A percentile compares a stretch with the other conserved stretches of the same genome.
phyloP scores from a whole-genome alignment of 1,140 invertebrate genomes.

The Drosophila aff. region DNA sequence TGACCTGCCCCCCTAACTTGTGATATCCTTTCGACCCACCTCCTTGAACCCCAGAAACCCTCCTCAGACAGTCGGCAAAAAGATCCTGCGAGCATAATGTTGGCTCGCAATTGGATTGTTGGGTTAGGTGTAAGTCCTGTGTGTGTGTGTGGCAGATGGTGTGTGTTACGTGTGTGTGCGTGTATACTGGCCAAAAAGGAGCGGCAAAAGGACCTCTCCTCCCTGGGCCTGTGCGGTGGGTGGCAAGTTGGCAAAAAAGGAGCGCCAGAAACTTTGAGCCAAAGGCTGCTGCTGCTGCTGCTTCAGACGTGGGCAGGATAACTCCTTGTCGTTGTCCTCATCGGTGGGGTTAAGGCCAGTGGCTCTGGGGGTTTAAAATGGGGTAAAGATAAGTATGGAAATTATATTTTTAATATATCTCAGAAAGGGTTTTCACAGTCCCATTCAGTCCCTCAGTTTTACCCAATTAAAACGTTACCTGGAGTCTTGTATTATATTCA shows the following conservation, averaged over 20 bases:
- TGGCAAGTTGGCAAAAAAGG: conserved; percentile 42
- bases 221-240: conserved; percentile 12
- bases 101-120: conserved; percentile 78
- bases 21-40: not conserved
- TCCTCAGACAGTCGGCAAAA: conserved; percentile 10
- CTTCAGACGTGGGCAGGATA: conserved; percentile 41
- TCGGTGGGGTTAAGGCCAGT: not conserved
- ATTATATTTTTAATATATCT: not conserved
- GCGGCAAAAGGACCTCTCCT: conserved; percentile 4
- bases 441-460: no score
- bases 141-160: conserved; percentile 73
- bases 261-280: conserved; percentile 42
- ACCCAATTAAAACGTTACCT: no score
- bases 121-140: conserved; percentile 81
- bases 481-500: no score
- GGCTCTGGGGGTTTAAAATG: not conserved
- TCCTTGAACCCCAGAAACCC: not conserved
- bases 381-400: not conserved
- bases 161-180: conserved; percentile 43
- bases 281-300: conserved; percentile 30
- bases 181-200: conserved; percentile 29
- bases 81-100: conserved; percentile 68
- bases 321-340: not conserved
- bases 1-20: conserved; percentile 15
- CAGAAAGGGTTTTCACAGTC: not conserved